A percentile compares a stretch with the other conserved stretches of the same genome.
Conservation (phyloP, 92 coral and sea anemone genomes). For the Paramuricea clavata region DNA sequence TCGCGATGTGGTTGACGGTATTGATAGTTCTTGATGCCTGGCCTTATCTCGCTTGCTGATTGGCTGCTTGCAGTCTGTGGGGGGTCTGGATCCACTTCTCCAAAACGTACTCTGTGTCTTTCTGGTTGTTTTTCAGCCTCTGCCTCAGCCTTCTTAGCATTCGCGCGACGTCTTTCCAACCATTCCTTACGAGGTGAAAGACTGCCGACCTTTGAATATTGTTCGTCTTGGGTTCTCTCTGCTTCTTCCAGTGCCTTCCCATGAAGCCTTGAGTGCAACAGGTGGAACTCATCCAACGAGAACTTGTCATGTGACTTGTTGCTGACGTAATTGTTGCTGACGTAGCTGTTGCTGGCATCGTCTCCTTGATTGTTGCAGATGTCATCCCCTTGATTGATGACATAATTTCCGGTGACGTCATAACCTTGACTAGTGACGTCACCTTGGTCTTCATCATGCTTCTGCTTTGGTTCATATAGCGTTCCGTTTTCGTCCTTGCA, state of each 20-base stretch:
- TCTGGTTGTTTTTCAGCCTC: neutral
- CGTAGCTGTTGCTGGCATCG: neutral
- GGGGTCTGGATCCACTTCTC: neutral
- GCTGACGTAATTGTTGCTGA: neutral
- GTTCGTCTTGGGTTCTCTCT: conserved; percentile 24
- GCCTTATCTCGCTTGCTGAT: neutral
- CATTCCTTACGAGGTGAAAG: conserved; percentile 10
- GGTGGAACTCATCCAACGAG: conserved; percentile 35
- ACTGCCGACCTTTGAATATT: conserved; percentile 1
- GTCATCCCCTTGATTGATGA: neutral
- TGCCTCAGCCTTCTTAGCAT: neutral
- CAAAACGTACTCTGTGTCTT: neutral
- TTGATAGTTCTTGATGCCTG: conserved; percentile 15
- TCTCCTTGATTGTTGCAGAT: neutral
- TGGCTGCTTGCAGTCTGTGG: conserved; percentile 4
- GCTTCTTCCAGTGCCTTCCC: conserved; percentile 37
- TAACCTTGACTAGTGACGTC: neutral
- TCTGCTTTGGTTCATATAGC: conserved; percentile 6
- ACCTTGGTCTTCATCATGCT: neutral
- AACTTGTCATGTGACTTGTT: conserved; percentile 7
- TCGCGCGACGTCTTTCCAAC: conserved; percentile 28
- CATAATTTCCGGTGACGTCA: neutral
- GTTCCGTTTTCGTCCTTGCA: conserved; percentile 28
- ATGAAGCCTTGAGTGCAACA: conserved; percentile 41
- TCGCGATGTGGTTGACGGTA: conserved; percentile 21